Base-by-base conservation (phyloP, 1,140 invertebrate species). In the Medauroidea extradentata region DNA sequence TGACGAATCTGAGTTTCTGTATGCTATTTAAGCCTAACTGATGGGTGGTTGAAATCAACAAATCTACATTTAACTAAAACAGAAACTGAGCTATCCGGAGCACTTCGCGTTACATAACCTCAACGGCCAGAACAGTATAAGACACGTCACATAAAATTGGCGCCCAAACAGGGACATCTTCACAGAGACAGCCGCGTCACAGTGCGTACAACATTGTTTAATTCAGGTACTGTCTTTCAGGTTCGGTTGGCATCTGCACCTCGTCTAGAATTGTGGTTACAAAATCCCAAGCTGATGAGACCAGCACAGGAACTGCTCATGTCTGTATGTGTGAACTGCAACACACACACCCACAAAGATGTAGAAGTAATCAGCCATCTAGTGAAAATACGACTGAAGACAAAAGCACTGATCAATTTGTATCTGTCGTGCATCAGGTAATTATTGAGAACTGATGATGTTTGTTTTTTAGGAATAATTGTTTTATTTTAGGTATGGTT, bases 301-400 rank as follows among this genome's bases (percentile, higher is more conserved):
- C 84, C 89, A 8, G 93, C 94, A 1, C 95, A 97, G 73, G 94
- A 99, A 75, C 75, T 99, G n/a, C 76, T 99, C 2, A 85, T 94
- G 53, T 90, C 94, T 62, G 82, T 98, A 51, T 96, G 94, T 71
- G 85, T 91, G 62, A 99, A 98, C 76, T 89, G 90, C 68, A 88
- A 85, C 25, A 81, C 86, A 8, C 86, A 85, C 60, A 88, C 88
- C 4, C 83, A 86, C 63, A 80, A 84, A 58, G 95, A 98, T 75
- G 81, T 91, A 48, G 94, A 98, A 76, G 90, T 96, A 13, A 87
- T 98, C n/a, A 84, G 87, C 44, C 85, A 90, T 64, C 77, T 99
- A 25, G 87, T 93, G 2, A 94, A 95, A 75, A 89, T 98, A 75
- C 75, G 95, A 53, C 78, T 97, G 29, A 99, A 98, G 77, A 93